A percentile compares a stretch with the other conserved stretches of the same genome.
Evolutionary conservation across 2,113 vertebrate species (phyloP).

Genomic region (Corynorhinus townsendii): DNA sequence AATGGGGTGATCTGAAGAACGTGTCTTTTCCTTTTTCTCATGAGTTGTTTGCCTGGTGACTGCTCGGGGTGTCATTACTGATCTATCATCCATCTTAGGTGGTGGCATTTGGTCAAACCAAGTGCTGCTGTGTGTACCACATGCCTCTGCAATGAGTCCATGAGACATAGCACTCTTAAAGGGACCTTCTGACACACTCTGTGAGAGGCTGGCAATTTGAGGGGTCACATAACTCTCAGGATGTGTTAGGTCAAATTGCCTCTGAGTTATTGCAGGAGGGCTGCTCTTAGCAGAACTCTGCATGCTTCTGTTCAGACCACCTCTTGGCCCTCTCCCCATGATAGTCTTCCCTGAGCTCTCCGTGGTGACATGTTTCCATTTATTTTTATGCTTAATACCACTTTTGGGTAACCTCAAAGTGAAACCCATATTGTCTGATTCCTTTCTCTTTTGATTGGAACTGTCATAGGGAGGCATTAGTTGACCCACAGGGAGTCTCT

Average conservation of each 20-base stretch:
- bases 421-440: neutral
- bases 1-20: neutral
- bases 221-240: neutral
- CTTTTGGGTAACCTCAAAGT: neutral
- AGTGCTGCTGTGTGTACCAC: neutral
- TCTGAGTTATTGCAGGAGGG: neutral
- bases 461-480: neutral
- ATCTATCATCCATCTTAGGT: neutral
- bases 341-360: neutral
- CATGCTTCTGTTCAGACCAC: neutral
- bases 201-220: neutral
- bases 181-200: neutral
- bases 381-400: neutral
- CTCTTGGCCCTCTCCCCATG: neutral
- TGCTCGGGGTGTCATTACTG: neutral
- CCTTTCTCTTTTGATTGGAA: neutral
- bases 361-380: neutral
- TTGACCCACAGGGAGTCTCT: neutral
- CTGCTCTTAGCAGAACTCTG: neutral
- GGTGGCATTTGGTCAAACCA: neutral
- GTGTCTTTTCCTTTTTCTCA: neutral
- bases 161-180: neutral
- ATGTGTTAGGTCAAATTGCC: neutral
- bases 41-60: neutral
- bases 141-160: neutral